Base-by-base conservation (phyloP, 2,797 vertebrate species). In the Chaenodraco wilsoni region DNA sequence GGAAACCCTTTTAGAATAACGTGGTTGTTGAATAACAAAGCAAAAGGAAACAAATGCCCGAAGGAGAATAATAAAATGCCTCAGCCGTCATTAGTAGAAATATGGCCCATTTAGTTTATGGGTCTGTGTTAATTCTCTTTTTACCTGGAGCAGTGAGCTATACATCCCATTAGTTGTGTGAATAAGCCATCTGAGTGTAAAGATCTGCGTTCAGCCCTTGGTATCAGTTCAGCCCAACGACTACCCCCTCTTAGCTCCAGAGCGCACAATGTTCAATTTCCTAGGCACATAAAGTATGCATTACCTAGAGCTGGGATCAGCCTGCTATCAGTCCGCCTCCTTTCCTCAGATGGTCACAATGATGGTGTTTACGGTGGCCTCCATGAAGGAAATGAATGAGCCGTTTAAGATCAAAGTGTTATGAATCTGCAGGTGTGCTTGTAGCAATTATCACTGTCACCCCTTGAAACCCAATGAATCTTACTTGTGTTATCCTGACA, bases 161-260 rank as follows among this genome's bases (percentile, higher is more conserved):
- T 82, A 78, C 84, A 81, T 80, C 86, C 75, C 73, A 85, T 89
- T 86, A 84, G 87, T 66, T 69, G 49, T 71, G 21, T 79, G 81
- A 88, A 82, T 83, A 71, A 82, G 61, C 82, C 84, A 84, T 88
- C 76, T 74, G 57, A 79, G 72, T 77, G 78, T 81, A 76, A 84
- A 90, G 69, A 89, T 88, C 81, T 84, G 82, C 82, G 78, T 87
- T 84, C 87, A 84, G 85, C 86, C 79, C 27, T 82, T 62, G 71
- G 76, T 87, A 84, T 89, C 85, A 79, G 79, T 84, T 84, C 78
- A 59, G 62, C 81, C 70, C 79, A 88, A 89, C 90, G 88, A 88
- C 82, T 73, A 68, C 51, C 59, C 57, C 72, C 71, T 68, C 80
- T 82, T 62, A 76, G 68, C 80, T 73, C 49, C 46, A 43, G 17